phyloP scores from a whole-genome alignment of 2,888 invertebrate genomes.

The Doris montereyensis region DNA sequence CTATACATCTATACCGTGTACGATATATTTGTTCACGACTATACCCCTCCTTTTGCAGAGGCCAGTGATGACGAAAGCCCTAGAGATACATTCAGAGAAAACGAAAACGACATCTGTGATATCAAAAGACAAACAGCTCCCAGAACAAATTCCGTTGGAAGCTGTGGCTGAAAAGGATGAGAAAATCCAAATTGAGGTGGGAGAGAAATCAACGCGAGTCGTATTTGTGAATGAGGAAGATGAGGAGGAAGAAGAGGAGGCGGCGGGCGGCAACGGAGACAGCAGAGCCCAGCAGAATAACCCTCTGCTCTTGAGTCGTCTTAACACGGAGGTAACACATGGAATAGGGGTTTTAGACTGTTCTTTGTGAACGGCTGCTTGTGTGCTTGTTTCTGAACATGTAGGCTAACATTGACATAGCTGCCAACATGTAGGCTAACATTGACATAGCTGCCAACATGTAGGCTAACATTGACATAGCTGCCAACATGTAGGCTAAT shows the following conservation, averaged over 20 bases:
- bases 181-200: background rate
- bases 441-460: too few relatives aligned
- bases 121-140: background rate
- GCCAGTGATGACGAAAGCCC: conserved; percentile 47
- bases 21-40: too few relatives aligned
- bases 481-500: too few relatives aligned
- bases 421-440: too few relatives aligned
- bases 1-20: too few relatives aligned
- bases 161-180: background rate
- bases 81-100: conserved; percentile 32
- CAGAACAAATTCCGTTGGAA: background rate
- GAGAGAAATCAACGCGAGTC: background rate
- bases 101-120: background rate
- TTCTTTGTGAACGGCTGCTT: too few relatives aligned
- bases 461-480: too few relatives aligned
- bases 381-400: too few relatives aligned
- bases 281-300: conserved; percentile 7
- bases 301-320: conserved; percentile 22
- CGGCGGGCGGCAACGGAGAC: conserved; percentile 26
- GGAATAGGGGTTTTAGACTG: too few relatives aligned
- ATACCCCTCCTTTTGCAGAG: conserved; percentile 32
- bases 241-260: conserved; percentile 22
- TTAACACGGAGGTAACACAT: conserved; percentile 32
- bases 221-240: background rate
- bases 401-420: too few relatives aligned